phyloP scores from a whole-genome alignment of 2,888 invertebrate species.

The Stenodema calcarata region DNA sequence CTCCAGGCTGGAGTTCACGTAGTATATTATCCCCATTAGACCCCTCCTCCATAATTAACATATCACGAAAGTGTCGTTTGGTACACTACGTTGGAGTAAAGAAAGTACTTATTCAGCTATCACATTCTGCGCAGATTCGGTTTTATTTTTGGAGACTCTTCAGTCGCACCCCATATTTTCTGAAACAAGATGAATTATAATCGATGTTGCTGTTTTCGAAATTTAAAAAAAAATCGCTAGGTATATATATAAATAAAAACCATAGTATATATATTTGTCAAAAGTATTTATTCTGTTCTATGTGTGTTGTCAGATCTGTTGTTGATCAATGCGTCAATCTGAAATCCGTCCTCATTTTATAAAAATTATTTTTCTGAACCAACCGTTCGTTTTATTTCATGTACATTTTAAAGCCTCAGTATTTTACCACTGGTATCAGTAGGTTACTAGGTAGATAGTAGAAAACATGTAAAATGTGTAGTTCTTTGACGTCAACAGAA shows the following conservation, averaged over 20 bases:
- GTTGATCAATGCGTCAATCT: background rate
- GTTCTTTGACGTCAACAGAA: too few relatives aligned
- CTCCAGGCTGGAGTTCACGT: too few relatives aligned
- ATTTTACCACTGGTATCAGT: background rate
- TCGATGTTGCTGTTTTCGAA: background rate
- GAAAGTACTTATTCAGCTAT: too few relatives aligned
- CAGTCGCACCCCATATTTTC: too few relatives aligned
- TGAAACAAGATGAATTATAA: background rate
- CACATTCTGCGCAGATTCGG: too few relatives aligned
- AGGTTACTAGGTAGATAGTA: too few relatives aligned
- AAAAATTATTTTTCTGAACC: background rate
- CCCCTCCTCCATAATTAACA: too few relatives aligned
- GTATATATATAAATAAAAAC: background rate
- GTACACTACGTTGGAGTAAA: too few relatives aligned
- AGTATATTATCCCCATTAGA: too few relatives aligned
- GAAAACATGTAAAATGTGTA: too few relatives aligned
- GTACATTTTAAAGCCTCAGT: background rate
- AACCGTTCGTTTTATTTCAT: background rate
- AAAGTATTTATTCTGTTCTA: background rate
- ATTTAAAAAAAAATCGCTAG: background rate
- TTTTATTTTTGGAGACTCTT: too few relatives aligned
- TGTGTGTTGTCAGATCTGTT: background rate
- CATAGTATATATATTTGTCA: background rate
- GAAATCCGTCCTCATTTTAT: background rate
- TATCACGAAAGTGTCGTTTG: too few relatives aligned